Evolutionary conservation across 2,888 invertebrate genomes (phyloP).

Genomic region (Nycteola revayana): DNA sequence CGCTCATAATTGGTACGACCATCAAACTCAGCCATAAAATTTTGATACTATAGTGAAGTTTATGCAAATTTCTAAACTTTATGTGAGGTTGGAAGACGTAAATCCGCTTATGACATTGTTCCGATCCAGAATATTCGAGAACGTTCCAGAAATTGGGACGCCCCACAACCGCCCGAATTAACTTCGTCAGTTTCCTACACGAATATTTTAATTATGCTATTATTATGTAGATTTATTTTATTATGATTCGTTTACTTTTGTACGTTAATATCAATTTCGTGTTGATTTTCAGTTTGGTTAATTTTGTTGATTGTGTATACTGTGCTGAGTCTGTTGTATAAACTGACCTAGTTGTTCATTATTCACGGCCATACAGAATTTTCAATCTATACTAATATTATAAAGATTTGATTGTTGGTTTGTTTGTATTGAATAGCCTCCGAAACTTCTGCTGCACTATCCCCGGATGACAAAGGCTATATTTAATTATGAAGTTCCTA

Average conservation of each 20-base stretch:
- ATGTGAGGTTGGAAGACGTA: constrained; percentile 40
- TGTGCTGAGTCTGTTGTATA: too few relatives aligned
- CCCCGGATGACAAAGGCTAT: too few relatives aligned
- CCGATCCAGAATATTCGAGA: constrained; percentile 17
- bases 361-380: too few relatives aligned
- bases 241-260: constrained; percentile 3
- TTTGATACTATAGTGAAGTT: constrained; percentile 43
- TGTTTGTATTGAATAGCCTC: too few relatives aligned
- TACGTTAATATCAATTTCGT: constrained; percentile 8
- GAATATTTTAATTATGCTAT: constrained; percentile 43
- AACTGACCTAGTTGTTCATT: too few relatives aligned
- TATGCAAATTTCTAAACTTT: constrained; percentile 60
- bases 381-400: too few relatives aligned
- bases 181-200: constrained; percentile 36
- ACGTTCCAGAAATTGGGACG: constrained; percentile 34
- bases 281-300: neutral
- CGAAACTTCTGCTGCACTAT: too few relatives aligned
- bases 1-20: constrained; percentile 19
- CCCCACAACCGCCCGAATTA: constrained; percentile 39
- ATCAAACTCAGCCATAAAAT: constrained; percentile 26
- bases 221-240: constrained; percentile 43
- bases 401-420: too few relatives aligned
- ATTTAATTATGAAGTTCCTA: too few relatives aligned
- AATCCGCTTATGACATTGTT: constrained; percentile 53
- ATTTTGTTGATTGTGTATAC: too few relatives aligned